These are phyloP conservation scores for Ceratosolen solmsi DNA, from an alignment of 1,140 invertebrate genomes.

Conservation along the genomic window DNA sequence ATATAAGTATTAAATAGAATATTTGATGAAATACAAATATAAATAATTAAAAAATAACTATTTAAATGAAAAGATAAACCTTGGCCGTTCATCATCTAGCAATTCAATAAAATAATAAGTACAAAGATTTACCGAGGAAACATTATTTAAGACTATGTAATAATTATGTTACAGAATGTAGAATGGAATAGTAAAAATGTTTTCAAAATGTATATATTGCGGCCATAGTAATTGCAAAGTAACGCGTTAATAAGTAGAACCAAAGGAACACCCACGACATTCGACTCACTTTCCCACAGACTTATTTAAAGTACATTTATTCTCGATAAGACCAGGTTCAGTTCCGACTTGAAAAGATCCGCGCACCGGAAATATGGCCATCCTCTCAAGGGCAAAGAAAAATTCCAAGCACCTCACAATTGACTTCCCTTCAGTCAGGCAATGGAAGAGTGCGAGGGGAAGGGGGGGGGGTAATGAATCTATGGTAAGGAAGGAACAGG, in stretches of 20 bases:
- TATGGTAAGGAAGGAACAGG: background rate
- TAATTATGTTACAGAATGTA: too few relatives aligned
- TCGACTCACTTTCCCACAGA: background rate
- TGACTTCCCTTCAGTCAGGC: background rate
- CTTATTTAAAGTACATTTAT: constrained; percentile 20
- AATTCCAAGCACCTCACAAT: constrained; percentile 34
- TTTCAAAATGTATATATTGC: background rate
- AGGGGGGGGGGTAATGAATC: background rate
- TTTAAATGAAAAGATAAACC: too few relatives aligned
- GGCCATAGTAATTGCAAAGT: background rate
- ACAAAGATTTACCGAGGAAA: too few relatives aligned
- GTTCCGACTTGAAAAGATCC: constrained; percentile 41
- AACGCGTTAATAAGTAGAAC: constrained; percentile 22
- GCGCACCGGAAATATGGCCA: constrained; percentile 37
- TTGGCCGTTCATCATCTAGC: too few relatives aligned
- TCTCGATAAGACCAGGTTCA: background rate
- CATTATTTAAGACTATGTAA: too few relatives aligned
- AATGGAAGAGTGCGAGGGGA: background rate
- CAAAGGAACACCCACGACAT: constrained; percentile 13
- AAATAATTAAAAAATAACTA: too few relatives aligned
- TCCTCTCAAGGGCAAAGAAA: background rate
- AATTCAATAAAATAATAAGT: too few relatives aligned
- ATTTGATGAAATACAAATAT: too few relatives aligned
- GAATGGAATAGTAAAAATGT: too few relatives aligned
- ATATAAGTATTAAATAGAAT: too few relatives aligned